Evolutionary conservation across 1,140 invertebrate genomes (phyloP).

Genomic region (Ridgeia piscesae): DNA sequence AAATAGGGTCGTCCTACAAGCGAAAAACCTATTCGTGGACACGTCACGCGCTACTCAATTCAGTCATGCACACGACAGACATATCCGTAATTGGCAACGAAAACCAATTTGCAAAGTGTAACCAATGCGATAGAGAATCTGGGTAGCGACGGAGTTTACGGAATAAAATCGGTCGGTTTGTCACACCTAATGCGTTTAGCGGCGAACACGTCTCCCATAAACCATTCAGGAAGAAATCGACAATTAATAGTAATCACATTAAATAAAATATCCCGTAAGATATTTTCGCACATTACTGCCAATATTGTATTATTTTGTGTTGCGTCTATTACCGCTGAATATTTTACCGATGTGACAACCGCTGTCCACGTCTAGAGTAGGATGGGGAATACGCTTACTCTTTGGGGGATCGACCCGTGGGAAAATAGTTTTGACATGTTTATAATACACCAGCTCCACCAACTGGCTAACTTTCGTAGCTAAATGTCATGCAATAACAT

Average conservation of each 20-base stretch:
- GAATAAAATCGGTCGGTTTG: not conserved
- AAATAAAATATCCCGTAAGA: not conserved
- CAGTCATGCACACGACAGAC: not conserved
- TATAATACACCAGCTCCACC: too few relatives aligned
- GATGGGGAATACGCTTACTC: too few relatives aligned
- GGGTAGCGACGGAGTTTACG: not conserved
- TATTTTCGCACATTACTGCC: not conserved
- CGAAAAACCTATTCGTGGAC: not conserved
- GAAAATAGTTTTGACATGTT: too few relatives aligned
- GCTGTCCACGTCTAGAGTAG: not conserved
- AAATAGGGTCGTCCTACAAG: not conserved
- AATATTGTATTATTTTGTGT: not conserved
- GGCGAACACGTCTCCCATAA: not conserved
- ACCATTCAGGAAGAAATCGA: not conserved
- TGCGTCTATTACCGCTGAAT: not conserved
- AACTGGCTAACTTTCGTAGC: too few relatives aligned
- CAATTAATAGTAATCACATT: constrained; percentile 1
- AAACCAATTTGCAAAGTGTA: not conserved
- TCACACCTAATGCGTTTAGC: not conserved
- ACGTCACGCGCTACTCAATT: not conserved
- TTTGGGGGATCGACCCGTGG: too few relatives aligned
- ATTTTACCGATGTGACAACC: not conserved
- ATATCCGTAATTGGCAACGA: not conserved
- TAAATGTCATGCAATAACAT: too few relatives aligned
- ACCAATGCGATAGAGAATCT: not conserved